Percentiles rank a stretch among this genome's conserved stretches.
Evolutionary conservation across 92 coral and sea anemone species (phyloP).

Genomic region (Zoanthus sansibaricus): DNA sequence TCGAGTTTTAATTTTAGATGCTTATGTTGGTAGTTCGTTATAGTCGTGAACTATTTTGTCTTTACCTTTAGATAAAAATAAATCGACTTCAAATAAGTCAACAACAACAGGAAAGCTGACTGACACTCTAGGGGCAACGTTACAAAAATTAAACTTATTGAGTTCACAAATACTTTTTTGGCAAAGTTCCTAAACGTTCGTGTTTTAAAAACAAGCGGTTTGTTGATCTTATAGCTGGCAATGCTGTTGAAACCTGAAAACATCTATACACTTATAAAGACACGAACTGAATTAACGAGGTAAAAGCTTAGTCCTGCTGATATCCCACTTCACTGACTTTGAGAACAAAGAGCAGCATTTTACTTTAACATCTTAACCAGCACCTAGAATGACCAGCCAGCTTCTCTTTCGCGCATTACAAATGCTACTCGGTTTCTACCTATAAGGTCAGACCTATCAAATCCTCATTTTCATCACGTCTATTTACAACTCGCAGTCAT

Average conservation of each 20-base stretch:
- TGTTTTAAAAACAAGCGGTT: not conserved
- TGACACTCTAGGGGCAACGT: slow-evolving; percentile 48
- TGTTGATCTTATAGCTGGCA: not conserved
- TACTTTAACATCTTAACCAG: slow-evolving; percentile 26
- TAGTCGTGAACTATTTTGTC: not conserved
- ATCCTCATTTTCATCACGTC: slow-evolving; percentile 29
- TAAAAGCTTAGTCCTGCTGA: slow-evolving; percentile 20
- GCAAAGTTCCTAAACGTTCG: not conserved
- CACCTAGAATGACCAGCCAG: slow-evolving; percentile 53
- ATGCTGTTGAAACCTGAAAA: not conserved
- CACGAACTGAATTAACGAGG: not conserved
- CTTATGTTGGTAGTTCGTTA: slow-evolving; percentile 26
- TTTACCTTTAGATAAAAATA: slow-evolving; percentile 34
- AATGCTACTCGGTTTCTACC: slow-evolving; percentile 46
- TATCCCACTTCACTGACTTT: slow-evolving; percentile 46
- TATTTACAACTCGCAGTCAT: slow-evolving; percentile 14
- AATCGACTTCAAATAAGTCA: slow-evolving; percentile 48
- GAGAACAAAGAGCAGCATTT: slow-evolving; percentile 14
- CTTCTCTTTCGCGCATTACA: slow-evolving; percentile 44
- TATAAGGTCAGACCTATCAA: slow-evolving; percentile 43
- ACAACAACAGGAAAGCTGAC: slow-evolving; percentile 40
- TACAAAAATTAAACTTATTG: not conserved
- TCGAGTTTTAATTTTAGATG: not conserved
- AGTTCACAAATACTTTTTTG: not conserved
- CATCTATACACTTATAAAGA: not conserved